A percentile compares a stretch with the other conserved stretches of the same genome.
phyloP scores from a whole-genome alignment of 2,113 vertebrate genomes.

The Prolemur simus region DNA sequence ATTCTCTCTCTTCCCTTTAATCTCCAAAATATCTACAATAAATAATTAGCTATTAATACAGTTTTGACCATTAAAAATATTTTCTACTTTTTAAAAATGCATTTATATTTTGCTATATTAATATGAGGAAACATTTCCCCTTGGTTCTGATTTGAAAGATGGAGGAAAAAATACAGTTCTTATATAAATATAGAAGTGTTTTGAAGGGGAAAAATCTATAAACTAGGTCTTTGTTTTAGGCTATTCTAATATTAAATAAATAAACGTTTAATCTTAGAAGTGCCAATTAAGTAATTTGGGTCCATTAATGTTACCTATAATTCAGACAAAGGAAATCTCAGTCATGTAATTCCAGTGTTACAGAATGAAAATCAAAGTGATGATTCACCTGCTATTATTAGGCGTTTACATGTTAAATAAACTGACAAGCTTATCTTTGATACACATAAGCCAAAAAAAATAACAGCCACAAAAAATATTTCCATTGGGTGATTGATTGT shows the following conservation, averaged over 20 bases:
- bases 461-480: neutral
- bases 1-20: constrained; percentile 8
- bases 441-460: neutral
- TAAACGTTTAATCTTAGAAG: constrained; percentile 2
- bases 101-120: constrained; percentile 24
- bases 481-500: neutral
- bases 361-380: constrained; percentile 44
- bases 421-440: constrained; percentile 12
- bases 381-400: constrained; percentile 47
- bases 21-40: neutral
- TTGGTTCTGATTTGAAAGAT: neutral
- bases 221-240: neutral
- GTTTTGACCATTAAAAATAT: neutral
- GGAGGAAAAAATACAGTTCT: neutral
- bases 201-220: neutral
- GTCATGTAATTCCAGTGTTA: neutral
- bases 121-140: neutral
- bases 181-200: neutral
- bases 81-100: constrained; percentile 22
- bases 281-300: neutral
- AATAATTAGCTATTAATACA: neutral
- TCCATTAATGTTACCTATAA: constrained; percentile 16
- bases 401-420: constrained; percentile 46
- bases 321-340: constrained; percentile 54
- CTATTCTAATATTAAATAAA: neutral